Conservation (phyloP, 2,113 vertebrate genomes). For the Numida meleagris region DNA sequence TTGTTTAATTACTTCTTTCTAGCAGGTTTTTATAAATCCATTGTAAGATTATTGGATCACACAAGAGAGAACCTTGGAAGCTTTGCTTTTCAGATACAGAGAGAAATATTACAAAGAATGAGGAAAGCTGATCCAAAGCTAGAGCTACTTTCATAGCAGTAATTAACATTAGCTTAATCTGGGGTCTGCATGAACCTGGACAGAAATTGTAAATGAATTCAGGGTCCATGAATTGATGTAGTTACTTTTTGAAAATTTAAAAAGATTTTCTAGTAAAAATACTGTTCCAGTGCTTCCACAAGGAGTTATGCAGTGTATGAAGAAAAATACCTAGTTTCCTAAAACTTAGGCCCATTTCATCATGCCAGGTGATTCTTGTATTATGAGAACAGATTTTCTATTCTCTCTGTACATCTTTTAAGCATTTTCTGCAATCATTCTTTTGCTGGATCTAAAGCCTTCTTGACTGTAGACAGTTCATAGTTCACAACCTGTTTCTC, state of each 20-base stretch:
- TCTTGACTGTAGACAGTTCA: accelerated
- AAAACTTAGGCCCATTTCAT: background rate
- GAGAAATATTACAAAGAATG: background rate
- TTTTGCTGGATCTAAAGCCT: background rate
- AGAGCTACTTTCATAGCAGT: background rate
- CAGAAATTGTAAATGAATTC: background rate
- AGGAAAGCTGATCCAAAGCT: background rate
- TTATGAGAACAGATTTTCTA: background rate
- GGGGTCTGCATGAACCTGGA: background rate
- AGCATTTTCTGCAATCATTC: background rate
- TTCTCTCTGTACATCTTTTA: background rate
- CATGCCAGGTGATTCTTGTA: background rate
- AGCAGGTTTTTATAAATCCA: background rate
- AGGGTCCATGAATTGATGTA: background rate
- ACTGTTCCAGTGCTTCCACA: accelerated
- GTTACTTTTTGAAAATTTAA: background rate
- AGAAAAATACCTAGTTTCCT: background rate
- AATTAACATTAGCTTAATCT: background rate
- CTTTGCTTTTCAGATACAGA: background rate
- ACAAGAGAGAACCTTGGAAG: background rate
- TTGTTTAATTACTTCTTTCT: background rate
- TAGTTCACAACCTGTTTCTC: background rate
- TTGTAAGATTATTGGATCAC: background rate
- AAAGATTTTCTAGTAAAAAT: background rate
- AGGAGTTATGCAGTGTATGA: background rate